A percentile compares a stretch with the other conserved stretches of the same genome.
These are phyloP conservation scores for Sepioteuthis lessoniana DNA, from an alignment of 2,888 invertebrate genomes.

Conservation along the genomic window DNA sequence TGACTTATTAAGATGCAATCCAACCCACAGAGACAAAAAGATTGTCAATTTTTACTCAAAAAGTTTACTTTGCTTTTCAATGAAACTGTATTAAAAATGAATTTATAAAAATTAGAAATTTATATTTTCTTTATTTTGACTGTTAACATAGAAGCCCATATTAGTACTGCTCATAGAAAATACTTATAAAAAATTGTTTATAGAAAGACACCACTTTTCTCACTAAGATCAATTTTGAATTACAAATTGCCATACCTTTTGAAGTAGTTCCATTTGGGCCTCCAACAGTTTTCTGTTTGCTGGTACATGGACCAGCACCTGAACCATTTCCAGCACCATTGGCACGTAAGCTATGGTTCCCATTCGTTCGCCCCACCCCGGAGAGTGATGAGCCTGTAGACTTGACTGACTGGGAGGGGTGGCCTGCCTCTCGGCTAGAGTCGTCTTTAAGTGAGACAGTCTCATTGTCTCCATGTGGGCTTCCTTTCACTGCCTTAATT, in stretches of 20 bases:
- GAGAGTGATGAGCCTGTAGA: neutral
- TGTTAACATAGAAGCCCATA: no score
- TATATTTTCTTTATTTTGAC: no score
- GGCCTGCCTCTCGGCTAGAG: constrained; percentile 33
- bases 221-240: no score
- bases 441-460: constrained; percentile 23
- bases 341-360: constrained; percentile 33
- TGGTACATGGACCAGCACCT: neutral
- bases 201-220: no score
- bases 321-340: constrained; percentile 33
- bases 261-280: constrained; percentile 1
- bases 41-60: no score
- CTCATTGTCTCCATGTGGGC: constrained; percentile 33
- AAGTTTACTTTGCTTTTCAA: no score
- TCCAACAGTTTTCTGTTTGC: neutral
- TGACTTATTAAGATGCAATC: no score
- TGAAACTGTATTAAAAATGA: no score
- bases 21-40: no score
- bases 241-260: neutral
- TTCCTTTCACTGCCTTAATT: constrained; percentile 36
- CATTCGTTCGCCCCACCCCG: constrained; percentile 15
- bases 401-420: constrained; percentile 33
- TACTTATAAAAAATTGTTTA: no score
- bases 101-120: no score
- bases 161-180: no score